Evolutionary conservation across 2,113 vertebrate genomes (phyloP).

Genomic region (Cololabis saira): DNA sequence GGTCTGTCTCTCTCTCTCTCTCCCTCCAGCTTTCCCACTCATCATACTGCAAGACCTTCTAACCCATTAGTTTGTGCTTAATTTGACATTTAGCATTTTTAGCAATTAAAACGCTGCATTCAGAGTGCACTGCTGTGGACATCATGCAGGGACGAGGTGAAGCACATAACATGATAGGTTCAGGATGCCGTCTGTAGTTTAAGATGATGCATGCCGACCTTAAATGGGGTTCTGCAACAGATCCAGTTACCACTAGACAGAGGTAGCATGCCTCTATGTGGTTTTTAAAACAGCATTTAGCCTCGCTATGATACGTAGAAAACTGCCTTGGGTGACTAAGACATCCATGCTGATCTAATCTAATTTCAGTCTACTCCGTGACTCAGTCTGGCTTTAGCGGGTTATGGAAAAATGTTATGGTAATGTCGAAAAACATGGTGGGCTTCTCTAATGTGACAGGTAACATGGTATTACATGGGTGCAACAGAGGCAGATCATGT

Average conservation of each 20-base stretch:
- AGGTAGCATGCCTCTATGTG: slow-evolving; percentile 68
- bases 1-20: slow-evolving; percentile 56
- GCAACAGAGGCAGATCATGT: slow-evolving; percentile 31
- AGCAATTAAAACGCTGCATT: slow-evolving; percentile 80
- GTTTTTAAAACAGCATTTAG: slow-evolving; percentile 69
- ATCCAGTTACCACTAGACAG: slow-evolving; percentile 78
- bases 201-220: slow-evolving; percentile 73
- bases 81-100: slow-evolving; percentile 87
- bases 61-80: slow-evolving; percentile 85
- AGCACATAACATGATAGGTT: slow-evolving; percentile 60
- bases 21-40: slow-evolving; percentile 67
- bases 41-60: slow-evolving; percentile 78
- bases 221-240: slow-evolving; percentile 68
- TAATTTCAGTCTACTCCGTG: slow-evolving; percentile 69
- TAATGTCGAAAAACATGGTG: slow-evolving; percentile 67
- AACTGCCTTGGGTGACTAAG: slow-evolving; percentile 71
- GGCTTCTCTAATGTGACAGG: slow-evolving; percentile 74
- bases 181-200: slow-evolving; percentile 72
- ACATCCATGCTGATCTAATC: slow-evolving; percentile 73
- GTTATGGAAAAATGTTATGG: slow-evolving; percentile 70
- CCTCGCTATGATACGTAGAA: slow-evolving; percentile 53
- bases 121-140: slow-evolving; percentile 61
- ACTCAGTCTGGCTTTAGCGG: slow-evolving; percentile 50
- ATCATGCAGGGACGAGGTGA: slow-evolving; percentile 47
- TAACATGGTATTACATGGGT: slow-evolving; percentile 66